Evolutionary conservation across 2,113 vertebrate genomes (phyloP).

Genomic region (Gymnarchus niloticus): DNA sequence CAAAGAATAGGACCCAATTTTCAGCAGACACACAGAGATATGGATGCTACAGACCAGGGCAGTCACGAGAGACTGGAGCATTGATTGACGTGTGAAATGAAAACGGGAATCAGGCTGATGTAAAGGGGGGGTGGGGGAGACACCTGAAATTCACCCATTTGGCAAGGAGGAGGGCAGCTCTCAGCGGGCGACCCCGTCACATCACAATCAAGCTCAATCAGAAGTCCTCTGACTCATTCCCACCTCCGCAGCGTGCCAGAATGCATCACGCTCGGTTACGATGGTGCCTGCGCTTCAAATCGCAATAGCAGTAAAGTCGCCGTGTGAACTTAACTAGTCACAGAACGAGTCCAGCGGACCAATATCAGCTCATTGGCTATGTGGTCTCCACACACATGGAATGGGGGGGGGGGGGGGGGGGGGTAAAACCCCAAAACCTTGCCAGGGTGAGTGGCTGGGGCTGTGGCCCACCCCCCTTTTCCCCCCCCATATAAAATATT

Average conservation of each 20-base stretch:
- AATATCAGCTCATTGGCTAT: not conserved
- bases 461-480: too few species aligned
- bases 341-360: not conserved
- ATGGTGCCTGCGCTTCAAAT: not conserved
- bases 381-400: not conserved
- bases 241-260: not conserved
- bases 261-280: not conserved
- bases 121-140: not conserved
- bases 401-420: not conserved
- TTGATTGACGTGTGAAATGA: not conserved
- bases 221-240: not conserved
- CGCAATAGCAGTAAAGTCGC: not conserved
- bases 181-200: not conserved
- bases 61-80: not conserved
- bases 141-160: not conserved
- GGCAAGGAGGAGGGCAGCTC: too few species aligned
- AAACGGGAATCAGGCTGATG: not conserved
- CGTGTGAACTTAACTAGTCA: not conserved
- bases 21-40: not conserved
- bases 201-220: not conserved
- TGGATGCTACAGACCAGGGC: not conserved
- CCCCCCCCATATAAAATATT: too few species aligned
- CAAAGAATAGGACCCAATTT: not conserved
- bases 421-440: too few species aligned
- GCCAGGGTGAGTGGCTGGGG: too few species aligned